Evolutionary conservation across 1,140 invertebrate genomes (phyloP).

Genomic region (Rhopalosiphum padi): DNA sequence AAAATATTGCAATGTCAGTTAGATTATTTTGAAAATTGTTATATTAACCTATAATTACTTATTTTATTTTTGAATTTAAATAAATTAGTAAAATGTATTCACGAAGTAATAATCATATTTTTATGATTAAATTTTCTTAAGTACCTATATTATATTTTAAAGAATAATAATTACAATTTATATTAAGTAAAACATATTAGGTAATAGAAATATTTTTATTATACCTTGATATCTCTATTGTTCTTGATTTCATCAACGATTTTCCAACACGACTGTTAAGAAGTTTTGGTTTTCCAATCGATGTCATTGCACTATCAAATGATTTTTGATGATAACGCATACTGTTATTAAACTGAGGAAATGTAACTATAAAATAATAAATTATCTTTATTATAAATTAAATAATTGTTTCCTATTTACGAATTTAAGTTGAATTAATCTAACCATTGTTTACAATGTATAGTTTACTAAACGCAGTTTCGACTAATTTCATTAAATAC

Average conservation of each 20-base stretch:
- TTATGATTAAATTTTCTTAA: not conserved
- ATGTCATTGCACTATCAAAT: conserved; percentile 43
- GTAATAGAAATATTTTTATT: not conserved
- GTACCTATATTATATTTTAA: not conserved
- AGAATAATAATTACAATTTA: not conserved
- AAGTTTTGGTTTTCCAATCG: conserved; percentile 40
- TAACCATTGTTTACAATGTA: not conserved
- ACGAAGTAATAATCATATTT: not conserved
- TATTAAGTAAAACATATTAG: not conserved
- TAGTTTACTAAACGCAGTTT: not conserved
- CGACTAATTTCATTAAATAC: not conserved
- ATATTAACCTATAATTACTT: not conserved
- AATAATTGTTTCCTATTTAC: not conserved
- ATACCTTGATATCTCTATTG: conserved; percentile 29
- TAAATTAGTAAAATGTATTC: not conserved
- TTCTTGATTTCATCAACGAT: conserved; percentile 51
- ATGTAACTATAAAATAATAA: conserved; percentile 44
- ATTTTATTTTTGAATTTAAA: not conserved
- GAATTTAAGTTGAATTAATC: not conserved
- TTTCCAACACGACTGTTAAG: conserved; percentile 39
- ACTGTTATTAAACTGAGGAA: conserved; percentile 43
- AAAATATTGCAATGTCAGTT: not conserved
- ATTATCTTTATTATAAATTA: not conserved
- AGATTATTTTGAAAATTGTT: not conserved
- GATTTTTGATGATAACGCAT: conserved; percentile 53